Evolutionary conservation across 2,113 vertebrate genomes (phyloP).

Genomic region (Regulus satrapa): DNA sequence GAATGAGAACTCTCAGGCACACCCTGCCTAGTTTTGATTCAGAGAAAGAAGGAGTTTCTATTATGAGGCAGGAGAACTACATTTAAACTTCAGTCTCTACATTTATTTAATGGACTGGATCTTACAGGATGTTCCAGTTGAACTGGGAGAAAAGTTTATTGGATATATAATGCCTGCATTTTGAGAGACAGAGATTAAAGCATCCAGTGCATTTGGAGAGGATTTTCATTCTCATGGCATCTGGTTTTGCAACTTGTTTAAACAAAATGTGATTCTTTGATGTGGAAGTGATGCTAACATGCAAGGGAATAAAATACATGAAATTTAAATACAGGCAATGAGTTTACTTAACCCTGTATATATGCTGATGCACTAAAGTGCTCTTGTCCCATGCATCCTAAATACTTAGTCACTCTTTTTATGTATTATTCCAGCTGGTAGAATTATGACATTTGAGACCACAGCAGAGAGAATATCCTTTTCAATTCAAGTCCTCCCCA

Average conservation of each 20-base stretch:
- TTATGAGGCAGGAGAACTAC: not conserved
- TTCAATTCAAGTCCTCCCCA: not conserved
- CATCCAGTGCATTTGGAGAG: not conserved
- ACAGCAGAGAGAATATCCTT: not conserved
- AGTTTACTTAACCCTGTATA: not conserved
- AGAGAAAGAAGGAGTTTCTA: not conserved
- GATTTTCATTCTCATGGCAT: not conserved
- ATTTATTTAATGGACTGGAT: not conserved
- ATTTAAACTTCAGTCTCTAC: not conserved
- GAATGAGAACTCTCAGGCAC: not conserved
- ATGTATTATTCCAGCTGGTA: not conserved
- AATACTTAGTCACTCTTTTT: not conserved
- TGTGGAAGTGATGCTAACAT: slow-evolving; percentile 2
- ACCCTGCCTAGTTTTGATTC: not conserved
- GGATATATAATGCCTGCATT: not conserved
- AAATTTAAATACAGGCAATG: not conserved
- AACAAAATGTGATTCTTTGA: slow-evolving; percentile 27
- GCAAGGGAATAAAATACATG: not conserved
- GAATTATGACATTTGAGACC: not conserved
- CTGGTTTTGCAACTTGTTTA: slow-evolving; percentile 18
- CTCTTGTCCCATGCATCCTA: not conserved
- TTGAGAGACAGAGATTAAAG: not conserved
- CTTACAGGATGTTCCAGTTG: slow-evolving; percentile 17
- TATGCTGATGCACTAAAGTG: not conserved
- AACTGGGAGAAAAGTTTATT: not conserved